These are phyloP conservation scores for Cromileptes altivelis DNA, from an alignment of 2,113 vertebrate species.

Conservation along the genomic window DNA sequence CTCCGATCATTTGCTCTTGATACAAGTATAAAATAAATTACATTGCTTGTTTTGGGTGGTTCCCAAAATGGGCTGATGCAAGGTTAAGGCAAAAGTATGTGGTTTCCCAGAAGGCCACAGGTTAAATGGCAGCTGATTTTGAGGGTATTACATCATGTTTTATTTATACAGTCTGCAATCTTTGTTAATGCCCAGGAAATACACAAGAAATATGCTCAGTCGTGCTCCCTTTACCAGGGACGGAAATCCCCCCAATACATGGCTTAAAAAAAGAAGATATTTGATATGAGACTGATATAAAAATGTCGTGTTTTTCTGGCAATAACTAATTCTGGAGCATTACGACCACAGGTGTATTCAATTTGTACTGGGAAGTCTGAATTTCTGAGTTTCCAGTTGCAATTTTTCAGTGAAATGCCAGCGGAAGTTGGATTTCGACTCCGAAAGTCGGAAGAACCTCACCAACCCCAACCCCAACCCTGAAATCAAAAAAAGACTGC, in stretches of 20 bases:
- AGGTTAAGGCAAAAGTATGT: background rate
- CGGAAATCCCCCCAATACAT: background rate
- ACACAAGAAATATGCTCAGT: background rate
- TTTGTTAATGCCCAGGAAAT: background rate
- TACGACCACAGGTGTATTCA: background rate
- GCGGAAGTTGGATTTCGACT: no score
- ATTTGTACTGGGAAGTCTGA: no score
- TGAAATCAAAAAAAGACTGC: no score
- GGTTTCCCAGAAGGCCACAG: background rate
- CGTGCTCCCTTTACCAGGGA: background rate
- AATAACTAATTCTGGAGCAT: background rate
- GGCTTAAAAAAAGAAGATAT: background rate
- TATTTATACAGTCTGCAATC: background rate
- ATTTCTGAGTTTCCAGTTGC: no score
- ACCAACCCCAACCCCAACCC: no score
- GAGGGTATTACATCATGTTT: conserved; percentile 1
- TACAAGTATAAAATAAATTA: background rate
- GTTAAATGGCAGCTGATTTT: conserved; percentile 3
- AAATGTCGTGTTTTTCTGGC: background rate
- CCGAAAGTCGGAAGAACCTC: no score
- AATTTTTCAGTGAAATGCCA: no score
- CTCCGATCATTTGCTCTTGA: background rate
- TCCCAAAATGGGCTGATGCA: background rate
- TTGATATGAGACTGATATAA: background rate
- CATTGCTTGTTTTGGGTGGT: background rate